Conservation (phyloP, 2,797 vertebrate genomes). For the Halcyon badia region DNA sequence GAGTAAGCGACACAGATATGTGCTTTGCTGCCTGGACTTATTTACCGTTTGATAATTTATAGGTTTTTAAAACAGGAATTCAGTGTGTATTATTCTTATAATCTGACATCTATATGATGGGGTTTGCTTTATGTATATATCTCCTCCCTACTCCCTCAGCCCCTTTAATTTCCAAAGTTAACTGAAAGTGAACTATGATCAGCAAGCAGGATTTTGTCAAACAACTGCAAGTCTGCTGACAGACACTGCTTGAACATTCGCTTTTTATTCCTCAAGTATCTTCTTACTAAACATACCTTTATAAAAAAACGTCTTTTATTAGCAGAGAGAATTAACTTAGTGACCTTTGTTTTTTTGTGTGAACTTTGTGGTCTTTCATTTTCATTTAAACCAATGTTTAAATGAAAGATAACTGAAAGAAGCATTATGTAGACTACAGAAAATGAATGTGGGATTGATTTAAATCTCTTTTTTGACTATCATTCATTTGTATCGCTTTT, state of each 20-base stretch:
- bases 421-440: not conserved
- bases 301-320: not conserved
- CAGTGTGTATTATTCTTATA: not conserved
- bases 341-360: not conserved
- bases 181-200: not conserved
- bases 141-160: not conserved
- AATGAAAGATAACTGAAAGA: not conserved
- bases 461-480: not conserved
- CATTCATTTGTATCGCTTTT: not conserved
- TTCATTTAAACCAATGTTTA: not conserved
- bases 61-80: not conserved
- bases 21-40: fast-evolving
- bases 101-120: not conserved
- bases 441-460: not conserved
- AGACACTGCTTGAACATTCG: not conserved
- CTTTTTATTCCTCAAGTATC: not conserved
- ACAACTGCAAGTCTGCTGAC: not conserved
- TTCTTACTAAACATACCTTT: not conserved
- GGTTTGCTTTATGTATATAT: not conserved
- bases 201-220: not conserved
- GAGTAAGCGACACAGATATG: not conserved
- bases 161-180: not conserved
- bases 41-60: not conserved
- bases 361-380: not conserved
- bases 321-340: not conserved